Base-by-base conservation (phyloP, 1,140 invertebrate species). In the Magallana angulata region DNA sequence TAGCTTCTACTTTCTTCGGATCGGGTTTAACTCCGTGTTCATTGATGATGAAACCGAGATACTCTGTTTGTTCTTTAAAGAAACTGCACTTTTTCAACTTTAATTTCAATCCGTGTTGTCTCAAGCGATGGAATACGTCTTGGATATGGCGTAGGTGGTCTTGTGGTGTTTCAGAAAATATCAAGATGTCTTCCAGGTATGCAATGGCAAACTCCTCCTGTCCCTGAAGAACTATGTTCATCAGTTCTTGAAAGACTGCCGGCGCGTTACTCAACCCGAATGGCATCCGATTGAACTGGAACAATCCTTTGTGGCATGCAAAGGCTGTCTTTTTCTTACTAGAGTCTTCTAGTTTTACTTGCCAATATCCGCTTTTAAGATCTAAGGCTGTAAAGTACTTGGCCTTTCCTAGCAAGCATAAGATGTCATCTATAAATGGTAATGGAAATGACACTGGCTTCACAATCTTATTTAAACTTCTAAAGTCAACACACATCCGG, bases 291-390 rank as follows among this genome's bases (percentile, higher is more conserved):
- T 57, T 85, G 64, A 90, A 89, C 58, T 90, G 16, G 57, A 57
- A 90, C 11, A 90, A n/a, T 16, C 87, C 89, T 59, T 83, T 56
- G 12, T 84, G 62, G 60, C 76, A 88, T 12, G 62, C 56, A 82
- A 82, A 89, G 48, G 48, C 90, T 16, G 82, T 84, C 14, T 89
- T 89, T 36, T 86, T 57, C 9, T 87, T 90, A 64, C 92, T 92
- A 6, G 90, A 87, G 14, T 86, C n/a, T 18, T 93, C 76, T 6
- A 96, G 76, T 57, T 30, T 71, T 4, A 96, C 89, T 85, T 95
- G 95, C 94, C 94, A 94, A 82, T 91, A 94, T 8, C 94, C 93
- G 14, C 14, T 76, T 60, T 83, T 88, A 30, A 93, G 76, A 71
- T 93, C 92, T 11, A 92, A 12, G 4, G 85, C 86, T 11, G 88